Evolutionary conservation across 2,888 invertebrate genomes (phyloP).

Genomic region (Erebia ligea): DNA sequence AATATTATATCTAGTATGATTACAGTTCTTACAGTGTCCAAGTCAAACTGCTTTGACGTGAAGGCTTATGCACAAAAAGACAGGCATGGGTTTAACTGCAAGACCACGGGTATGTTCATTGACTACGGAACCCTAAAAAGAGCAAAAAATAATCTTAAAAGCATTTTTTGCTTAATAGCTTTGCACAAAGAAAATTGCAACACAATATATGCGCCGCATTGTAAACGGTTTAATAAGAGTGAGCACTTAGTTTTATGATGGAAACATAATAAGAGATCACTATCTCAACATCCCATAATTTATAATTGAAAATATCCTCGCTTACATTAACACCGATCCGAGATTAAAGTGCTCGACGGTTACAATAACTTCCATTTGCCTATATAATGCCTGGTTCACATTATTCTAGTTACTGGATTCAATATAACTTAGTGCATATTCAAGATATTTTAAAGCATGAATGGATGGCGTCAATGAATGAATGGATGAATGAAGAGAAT

Average conservation of each 20-base stretch:
- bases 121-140: background rate
- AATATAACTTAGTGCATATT: background rate
- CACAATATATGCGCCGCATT: conserved; percentile 4
- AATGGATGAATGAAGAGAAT: too few species aligned
- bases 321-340: conserved; percentile 38
- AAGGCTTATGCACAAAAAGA: background rate
- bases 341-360: conserved; percentile 35
- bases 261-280: conserved; percentile 24
- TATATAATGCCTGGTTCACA: conserved; percentile 33
- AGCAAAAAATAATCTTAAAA: conserved; percentile 4
- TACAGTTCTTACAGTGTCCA: too few species aligned
- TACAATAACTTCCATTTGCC: conserved; percentile 41
- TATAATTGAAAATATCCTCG: conserved; percentile 31
- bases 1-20: too few species aligned
- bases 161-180: conserved; percentile 17
- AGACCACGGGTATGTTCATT: background rate
- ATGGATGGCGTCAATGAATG: background rate
- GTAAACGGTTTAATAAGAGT: conserved; percentile 18
- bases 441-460: background rate
- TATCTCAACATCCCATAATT: conserved; percentile 22
- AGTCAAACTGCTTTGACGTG: too few species aligned
- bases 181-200: conserved; percentile 17
- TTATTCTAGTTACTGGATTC: background rate
- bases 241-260: conserved; percentile 20
- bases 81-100: background rate